phyloP scores from a whole-genome alignment of 1,140 invertebrate species.

The Nasonia giraulti region DNA sequence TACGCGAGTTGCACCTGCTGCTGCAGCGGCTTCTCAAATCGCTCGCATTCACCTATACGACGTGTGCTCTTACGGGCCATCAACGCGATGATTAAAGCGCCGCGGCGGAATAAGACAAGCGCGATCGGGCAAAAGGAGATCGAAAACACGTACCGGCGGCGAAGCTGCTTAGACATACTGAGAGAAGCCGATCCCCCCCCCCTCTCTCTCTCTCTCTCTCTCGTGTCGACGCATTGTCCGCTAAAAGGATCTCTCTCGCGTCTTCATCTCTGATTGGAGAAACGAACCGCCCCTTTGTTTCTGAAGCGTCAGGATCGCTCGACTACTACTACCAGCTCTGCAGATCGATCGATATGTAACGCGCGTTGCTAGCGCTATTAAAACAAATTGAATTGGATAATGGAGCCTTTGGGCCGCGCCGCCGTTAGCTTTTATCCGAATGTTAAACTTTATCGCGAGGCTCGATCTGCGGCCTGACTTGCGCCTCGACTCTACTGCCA shows the following conservation, averaged over 20 bases:
- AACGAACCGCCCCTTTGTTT: constrained; percentile 62
- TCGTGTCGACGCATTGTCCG: constrained; percentile 55
- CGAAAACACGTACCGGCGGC: constrained; percentile 15
- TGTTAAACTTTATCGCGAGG: not conserved
- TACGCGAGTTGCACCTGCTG: not conserved
- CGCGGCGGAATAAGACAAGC: too few species aligned
- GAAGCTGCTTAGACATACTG: constrained; percentile 40
- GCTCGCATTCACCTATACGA: constrained; percentile 8
- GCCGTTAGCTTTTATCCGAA: not conserved
- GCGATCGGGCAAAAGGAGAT: not conserved
- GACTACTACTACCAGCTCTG: constrained; percentile 55
- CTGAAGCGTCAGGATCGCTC: constrained; percentile 35
- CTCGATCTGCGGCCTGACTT: not conserved
- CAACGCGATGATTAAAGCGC: not conserved
- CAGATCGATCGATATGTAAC: constrained; percentile 60
- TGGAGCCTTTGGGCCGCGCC: constrained; percentile 46
- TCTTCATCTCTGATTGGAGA: constrained; percentile 16
- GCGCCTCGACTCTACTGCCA: not conserved
- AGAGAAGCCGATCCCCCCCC: constrained; percentile 7
- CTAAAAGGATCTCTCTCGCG: constrained; percentile 60
- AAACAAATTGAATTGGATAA: constrained; percentile 69
- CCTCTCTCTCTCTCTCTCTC: not conserved
- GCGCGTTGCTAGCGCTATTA: constrained; percentile 47
- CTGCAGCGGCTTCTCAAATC: not conserved
- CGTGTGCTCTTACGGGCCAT: constrained; percentile 3